These are phyloP conservation scores for Philereme vetulata DNA, from an alignment of 2,888 invertebrate species.

Conservation along the genomic window DNA sequence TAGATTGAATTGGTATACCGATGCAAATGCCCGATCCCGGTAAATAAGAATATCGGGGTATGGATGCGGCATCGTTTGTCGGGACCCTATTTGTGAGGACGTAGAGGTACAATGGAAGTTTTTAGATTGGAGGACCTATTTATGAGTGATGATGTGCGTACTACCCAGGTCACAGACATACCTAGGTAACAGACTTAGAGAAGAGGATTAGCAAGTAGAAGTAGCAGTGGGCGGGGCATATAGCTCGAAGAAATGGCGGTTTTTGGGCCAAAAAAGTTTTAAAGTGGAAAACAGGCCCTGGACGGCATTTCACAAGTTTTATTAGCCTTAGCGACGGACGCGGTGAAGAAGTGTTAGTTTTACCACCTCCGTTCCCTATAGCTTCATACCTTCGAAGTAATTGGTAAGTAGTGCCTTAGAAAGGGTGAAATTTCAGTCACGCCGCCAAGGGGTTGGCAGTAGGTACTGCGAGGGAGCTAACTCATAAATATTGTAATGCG, in stretches of 20 bases:
- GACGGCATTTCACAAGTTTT: no score
- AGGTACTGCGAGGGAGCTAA: slow-evolving; percentile 38
- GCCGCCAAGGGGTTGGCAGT: slow-evolving; percentile 48
- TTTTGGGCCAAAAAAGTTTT: no score
- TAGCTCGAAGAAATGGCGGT: no score
- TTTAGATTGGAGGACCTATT: not conserved
- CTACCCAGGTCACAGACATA: no score
- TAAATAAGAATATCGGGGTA: slow-evolving; percentile 11
- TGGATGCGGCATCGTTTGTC: slow-evolving; percentile 19
- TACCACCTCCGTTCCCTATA: slow-evolving; percentile 15
- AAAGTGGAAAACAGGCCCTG: no score
- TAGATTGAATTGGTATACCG: slow-evolving; percentile 27
- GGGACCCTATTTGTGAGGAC: not conserved
- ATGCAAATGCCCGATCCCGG: slow-evolving; percentile 20
- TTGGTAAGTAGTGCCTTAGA: slow-evolving; percentile 53
- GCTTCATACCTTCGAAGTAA: slow-evolving; percentile 50
- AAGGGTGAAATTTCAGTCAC: slow-evolving; percentile 68
- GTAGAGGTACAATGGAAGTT: not conserved
- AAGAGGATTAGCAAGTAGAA: no score
- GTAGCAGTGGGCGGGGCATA: no score
- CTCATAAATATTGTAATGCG: slow-evolving; percentile 72
- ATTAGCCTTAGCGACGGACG: no score
- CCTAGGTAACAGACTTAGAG: no score
- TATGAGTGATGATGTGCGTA: no score
- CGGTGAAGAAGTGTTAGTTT: not conserved